phyloP scores from a whole-genome alignment of 2,888 invertebrate species.

The Halocaridina rubra region DNA sequence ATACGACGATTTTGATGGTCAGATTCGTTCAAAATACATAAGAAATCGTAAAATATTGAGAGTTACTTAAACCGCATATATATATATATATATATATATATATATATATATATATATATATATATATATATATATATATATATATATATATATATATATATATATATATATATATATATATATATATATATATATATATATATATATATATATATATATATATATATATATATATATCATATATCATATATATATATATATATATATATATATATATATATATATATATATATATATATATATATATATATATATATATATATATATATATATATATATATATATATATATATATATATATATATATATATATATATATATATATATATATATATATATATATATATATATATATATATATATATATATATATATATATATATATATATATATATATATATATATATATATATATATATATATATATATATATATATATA shows the following conservation, averaged over 20 bases:
- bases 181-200: constrained; percentile 31
- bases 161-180: constrained; percentile 22
- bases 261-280: constrained; percentile 23
- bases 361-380: constrained; percentile 16
- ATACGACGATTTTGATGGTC: no score
- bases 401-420: not conserved
- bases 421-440: not conserved
- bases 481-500: not conserved
- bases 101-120: constrained; percentile 31
- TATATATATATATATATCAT: no score
- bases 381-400: constrained; percentile 13
- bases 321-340: constrained; percentile 5
- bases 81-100: constrained; percentile 31
- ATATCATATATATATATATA: no score
- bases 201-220: constrained; percentile 24
- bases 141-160: constrained; percentile 30
- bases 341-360: constrained; percentile 14
- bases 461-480: not conserved
- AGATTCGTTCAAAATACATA: no score
- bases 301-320: constrained; percentile 12
- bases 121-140: constrained; percentile 28
- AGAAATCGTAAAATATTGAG: no score
- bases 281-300: constrained; percentile 30
- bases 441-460: not conserved
- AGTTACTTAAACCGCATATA: no score